Evolutionary conservation across 2,113 vertebrate species (phyloP).

Genomic region (Rostratula benghalensis): DNA sequence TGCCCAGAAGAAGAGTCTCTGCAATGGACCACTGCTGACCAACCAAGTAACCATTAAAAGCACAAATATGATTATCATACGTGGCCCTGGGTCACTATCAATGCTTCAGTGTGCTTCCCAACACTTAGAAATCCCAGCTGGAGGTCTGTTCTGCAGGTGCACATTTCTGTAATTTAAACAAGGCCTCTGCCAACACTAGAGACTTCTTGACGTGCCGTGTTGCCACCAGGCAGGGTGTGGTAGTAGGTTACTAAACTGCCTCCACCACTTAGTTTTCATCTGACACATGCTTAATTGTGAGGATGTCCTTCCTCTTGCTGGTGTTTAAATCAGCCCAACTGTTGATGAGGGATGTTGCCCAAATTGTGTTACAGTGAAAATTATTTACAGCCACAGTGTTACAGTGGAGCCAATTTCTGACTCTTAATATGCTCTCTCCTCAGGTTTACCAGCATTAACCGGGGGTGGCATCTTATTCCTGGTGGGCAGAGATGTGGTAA

Average conservation of each 20-base stretch:
- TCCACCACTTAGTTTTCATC: slow-evolving; percentile 2
- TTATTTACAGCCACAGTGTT: neutral
- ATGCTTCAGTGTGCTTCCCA: neutral
- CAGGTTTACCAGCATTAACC: neutral
- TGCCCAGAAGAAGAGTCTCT: neutral
- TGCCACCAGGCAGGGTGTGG: slow-evolving; percentile 24
- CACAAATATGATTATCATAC: neutral
- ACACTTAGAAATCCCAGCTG: neutral
- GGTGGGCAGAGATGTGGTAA: neutral
- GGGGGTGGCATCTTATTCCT: neutral
- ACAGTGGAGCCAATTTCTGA: neutral
- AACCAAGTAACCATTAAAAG: neutral
- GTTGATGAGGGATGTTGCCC: neutral
- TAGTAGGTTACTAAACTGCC: neutral
- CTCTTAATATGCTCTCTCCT: neutral
- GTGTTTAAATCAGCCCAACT: neutral
- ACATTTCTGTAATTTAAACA: neutral
- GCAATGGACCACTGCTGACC: neutral
- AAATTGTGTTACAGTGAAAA: neutral
- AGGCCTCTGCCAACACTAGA: neutral
- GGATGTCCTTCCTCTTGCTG: slow-evolving; percentile 62
- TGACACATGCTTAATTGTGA: slow-evolving; percentile 59
- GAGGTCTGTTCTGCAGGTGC: neutral
- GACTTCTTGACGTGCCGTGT: neutral
- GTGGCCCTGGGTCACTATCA: neutral